Base-by-base conservation (phyloP, 1,140 invertebrate genomes). In the Samia ricini region DNA sequence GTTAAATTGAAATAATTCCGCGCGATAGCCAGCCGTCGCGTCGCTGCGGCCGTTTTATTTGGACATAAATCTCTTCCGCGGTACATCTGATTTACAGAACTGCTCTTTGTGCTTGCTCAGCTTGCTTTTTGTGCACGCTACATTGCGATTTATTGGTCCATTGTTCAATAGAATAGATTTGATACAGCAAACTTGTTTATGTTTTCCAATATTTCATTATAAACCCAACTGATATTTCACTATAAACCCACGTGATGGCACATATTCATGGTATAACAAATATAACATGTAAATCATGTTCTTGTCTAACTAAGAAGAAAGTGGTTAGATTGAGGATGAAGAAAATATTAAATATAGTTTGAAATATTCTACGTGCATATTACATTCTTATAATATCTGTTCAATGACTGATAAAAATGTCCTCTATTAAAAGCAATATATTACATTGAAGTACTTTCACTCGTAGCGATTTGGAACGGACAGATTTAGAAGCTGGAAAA, bases 1-100 rank as follows among this genome's bases (percentile, higher is more conserved):
- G 72, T 78, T 79, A 86, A 84, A 81, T 83, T 84, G 76, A 84
- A 81, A 83, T 77, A 76, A 83, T 74, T 81, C 72, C 66, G 66
- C 64, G 65, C 66, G 65, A 71, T 69, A 67, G 73, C 48, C 33
- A 42, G 33, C 33, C 33, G 67, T 56, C 57, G 61, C 58, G 63
- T 68, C 64, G 55, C 50, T 82, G 77, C 59, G 83, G 81, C 73
- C 68, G 71, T 71, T 83, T 86, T 79, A 76, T 83, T 79, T 75
- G 76, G 69, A 64, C 71, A 84, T 86, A 83, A 83, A 86, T 86
- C 79, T 83, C 66, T 60, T 60, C 48, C 61, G 73, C 66, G 74
- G 72, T 74, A 78, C 71, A 71, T 68, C 76, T 82, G 78, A 82
- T 84, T 81, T 81, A 82, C 74, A 79, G 71, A 73, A 78, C 68